Evolutionary conservation across 64 coral and sea anemone species (phyloP), one percentile per base, ranked within the genome.

Genomic region (Pocillopora verrucosa): DNA sequence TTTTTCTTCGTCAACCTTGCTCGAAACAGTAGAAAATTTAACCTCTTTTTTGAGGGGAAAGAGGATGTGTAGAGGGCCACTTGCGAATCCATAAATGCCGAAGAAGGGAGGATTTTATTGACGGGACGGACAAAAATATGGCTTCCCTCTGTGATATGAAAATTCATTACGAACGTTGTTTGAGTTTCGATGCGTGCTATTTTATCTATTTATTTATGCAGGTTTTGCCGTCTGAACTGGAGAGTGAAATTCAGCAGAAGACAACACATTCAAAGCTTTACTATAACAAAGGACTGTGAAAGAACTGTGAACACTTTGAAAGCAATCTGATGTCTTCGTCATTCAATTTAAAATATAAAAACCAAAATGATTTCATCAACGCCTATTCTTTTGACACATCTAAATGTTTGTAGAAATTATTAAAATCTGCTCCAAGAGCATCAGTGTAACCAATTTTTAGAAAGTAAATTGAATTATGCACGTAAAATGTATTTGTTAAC

Each of bases 211-310:
- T 12, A 45, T 0, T 9, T 79, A 34, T 84, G 16, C 56, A 92
- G 90, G 80, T 92, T 73, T 75, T 56, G 12, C 84, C 90, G 77
- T 60, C 74, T 16, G 64, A 73, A 22, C 73, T 92, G 2, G 90
- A 92, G 51, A 61, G 83, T 2, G 90, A 92, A 78, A 92, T 92
- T 60, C 90, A 92, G 15, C 14, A 57, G 26, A 92, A 80, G 13
- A 92, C 90, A 26, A 80, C 36, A 57, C 83, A 92, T 16, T 22
- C 63, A 5, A 79, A 11, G 38, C 69, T 92, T 22, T 92, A 61
- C 19, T 92, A 92, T 45, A 92, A 92, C 75, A 92, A 92, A 80
- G 90, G 90, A 58, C 68, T 92, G 57, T 85, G 19, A 84, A 70
- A 24, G 0, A 51, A 51, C 41, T 70, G 16, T 67, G 16, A 16